Evolutionary conservation across 2,888 invertebrate species (phyloP), one percentile per base, ranked within the genome.

Genomic region (Hylaea fasciaria): DNA sequence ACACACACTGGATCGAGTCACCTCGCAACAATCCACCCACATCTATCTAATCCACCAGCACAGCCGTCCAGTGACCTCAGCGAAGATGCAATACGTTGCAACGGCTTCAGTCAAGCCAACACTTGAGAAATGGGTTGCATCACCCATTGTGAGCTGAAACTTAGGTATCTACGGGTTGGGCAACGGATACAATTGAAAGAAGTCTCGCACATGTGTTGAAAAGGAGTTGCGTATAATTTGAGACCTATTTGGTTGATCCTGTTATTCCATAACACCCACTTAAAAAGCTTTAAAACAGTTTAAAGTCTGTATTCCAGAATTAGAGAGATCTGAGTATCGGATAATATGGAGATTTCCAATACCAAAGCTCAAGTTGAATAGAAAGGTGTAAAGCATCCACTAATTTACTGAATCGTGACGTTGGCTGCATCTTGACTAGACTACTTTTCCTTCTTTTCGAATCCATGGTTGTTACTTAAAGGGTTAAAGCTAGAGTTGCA

Each of bases 61-160:
- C 52, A 47, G 43, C 60, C 46, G 49, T 43, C 35, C 32, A 47
- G 13, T 50, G 40, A 50, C 50, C 40, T 17, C 37, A 11, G 12
- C 13, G 44, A 47, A 35, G 47, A 47, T 47, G 47, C 47, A 47
- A 47, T 16, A 52, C 49, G 29, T 46, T 60, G 56, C 61, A 56
- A 47, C 16, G 41, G 10, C 50, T 56, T 47, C 60, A 51, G 55
- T 37, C 28, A 28, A 39, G 35, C 45, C n/a, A 32, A 10, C 13
- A 17, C 22, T 54, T 55, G 50, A 22, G 60, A 55, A 51, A 46
- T 12, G 0, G 0, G 3, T 61, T 61, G 35, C 56, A 39, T 56
- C 46, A 61, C 43, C 56, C 13, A 61, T 61, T 61, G 61, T 61
- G 54, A 59, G 9, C 50, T 47, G 55, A 35, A 43, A 28, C 60